phyloP scores from a whole-genome alignment of 2,797 vertebrate genomes.

The Dromococcyx pavoninus region DNA sequence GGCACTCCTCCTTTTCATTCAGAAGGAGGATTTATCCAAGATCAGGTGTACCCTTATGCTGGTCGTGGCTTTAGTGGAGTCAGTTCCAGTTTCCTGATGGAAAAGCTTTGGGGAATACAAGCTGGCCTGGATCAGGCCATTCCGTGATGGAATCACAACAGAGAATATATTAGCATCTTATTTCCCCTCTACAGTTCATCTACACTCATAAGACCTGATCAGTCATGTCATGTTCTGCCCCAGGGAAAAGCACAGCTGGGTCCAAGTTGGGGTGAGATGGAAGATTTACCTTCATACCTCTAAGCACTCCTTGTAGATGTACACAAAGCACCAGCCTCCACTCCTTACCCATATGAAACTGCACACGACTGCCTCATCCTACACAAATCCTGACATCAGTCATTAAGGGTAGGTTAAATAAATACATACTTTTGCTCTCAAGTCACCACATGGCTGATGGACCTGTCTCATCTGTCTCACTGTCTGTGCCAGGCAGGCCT shows the following conservation, averaged over 20 bases:
- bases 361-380: not conserved
- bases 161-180: not conserved
- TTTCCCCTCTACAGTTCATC: not conserved
- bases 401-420: not conserved
- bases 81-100: not conserved
- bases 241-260: not conserved
- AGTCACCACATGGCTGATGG: not conserved
- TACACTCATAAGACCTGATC: not conserved
- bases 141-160: not conserved
- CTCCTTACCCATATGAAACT: not conserved
- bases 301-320: not conserved
- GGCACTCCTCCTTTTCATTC: not conserved
- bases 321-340: constrained; percentile 3
- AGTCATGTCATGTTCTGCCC: too few relatives aligned
- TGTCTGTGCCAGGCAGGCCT: not conserved
- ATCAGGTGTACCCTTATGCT: not conserved
- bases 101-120: not conserved
- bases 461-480: not conserved
- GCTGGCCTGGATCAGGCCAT: not conserved
- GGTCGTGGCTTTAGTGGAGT: not conserved
- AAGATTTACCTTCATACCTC: not conserved
- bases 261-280: not conserved
- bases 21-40: not conserved
- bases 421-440: not conserved
- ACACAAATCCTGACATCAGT: not conserved